These are phyloP conservation scores for Lepetodrilus schrolli DNA, from an alignment of 2,888 invertebrate genomes.

Conservation along the genomic window DNA sequence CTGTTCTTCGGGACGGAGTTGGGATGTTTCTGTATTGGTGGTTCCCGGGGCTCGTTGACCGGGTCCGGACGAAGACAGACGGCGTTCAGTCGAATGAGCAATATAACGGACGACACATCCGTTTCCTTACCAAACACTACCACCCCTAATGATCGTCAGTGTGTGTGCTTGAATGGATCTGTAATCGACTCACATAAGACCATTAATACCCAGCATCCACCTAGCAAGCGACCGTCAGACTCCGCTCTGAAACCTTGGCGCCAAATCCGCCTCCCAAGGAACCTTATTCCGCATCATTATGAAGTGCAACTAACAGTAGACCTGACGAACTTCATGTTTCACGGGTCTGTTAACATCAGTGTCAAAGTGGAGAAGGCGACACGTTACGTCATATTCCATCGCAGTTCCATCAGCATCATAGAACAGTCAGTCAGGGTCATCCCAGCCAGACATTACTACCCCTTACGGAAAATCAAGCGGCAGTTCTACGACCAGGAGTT, in stretches of 20 bases:
- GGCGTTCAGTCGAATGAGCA: neutral
- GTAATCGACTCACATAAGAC: neutral
- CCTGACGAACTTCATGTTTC: constrained; percentile 47
- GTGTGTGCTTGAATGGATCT: neutral
- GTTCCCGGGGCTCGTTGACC: constrained; percentile 8
- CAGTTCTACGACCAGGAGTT: constrained; percentile 47
- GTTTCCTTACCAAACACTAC: neutral
- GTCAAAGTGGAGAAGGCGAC: constrained; percentile 46
- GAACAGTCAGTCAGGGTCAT: constrained; percentile 39
- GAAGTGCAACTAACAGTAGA: constrained; percentile 55
- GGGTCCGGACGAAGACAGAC: constrained; percentile 1
- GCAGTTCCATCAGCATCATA: constrained; percentile 39
- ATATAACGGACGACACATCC: neutral
- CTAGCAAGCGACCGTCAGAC: constrained; percentile 6
- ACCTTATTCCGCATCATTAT: constrained; percentile 58
- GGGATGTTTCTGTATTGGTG: constrained; percentile 5
- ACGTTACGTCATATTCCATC: constrained; percentile 57
- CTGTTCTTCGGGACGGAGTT: constrained; percentile 37
- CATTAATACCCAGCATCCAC: neutral
- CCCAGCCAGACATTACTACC: neutral
- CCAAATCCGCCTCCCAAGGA: constrained; percentile 55
- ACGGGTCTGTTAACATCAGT: constrained; percentile 56
- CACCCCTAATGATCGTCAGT: neutral
- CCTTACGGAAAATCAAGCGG: constrained; percentile 40
- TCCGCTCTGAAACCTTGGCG: constrained; percentile 44